These are phyloP conservation scores for Hoplias malabaricus DNA, from an alignment of 2,113 vertebrate species.

Conservation along the genomic window DNA sequence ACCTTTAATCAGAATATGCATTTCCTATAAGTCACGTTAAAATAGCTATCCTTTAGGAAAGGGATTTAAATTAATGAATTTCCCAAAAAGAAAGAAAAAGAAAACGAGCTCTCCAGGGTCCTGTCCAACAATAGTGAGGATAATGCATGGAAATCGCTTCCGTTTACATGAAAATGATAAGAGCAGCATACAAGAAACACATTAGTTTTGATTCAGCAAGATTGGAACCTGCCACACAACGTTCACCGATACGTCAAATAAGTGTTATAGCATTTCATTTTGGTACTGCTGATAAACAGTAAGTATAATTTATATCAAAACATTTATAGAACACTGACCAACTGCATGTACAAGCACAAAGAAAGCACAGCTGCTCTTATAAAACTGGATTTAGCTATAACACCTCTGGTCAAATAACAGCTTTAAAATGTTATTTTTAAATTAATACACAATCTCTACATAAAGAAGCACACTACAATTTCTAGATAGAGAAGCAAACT, in stretches of 20 bases:
- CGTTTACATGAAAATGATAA: background rate
- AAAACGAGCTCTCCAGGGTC: background rate
- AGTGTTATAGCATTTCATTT: too few species aligned
- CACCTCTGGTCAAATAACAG: too few species aligned
- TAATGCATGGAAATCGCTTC: background rate
- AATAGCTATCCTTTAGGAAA: background rate
- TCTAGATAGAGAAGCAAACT: too few species aligned
- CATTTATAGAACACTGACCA: too few species aligned
- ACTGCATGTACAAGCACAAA: too few species aligned
- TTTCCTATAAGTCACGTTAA: background rate
- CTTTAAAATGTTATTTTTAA: too few species aligned
- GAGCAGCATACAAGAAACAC: background rate
- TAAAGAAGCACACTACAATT: too few species aligned
- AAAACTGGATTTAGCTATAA: too few species aligned
- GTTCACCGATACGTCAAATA: background rate
- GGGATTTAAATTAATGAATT: background rate
- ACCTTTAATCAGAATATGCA: background rate
- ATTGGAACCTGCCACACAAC: background rate
- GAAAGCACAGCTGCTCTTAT: too few species aligned
- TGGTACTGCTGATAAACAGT: too few species aligned
- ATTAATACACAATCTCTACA: too few species aligned
- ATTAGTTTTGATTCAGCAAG: background rate
- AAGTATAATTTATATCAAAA: too few species aligned
- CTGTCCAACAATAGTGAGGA: slow-evolving; percentile 2
- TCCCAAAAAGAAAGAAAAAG: background rate